A percentile compares a stretch with the other conserved stretches of the same genome.
These are phyloP conservation scores for Phyllopteryx taeniolatus DNA, from an alignment of 2,113 vertebrate species.

Conservation along the genomic window DNA sequence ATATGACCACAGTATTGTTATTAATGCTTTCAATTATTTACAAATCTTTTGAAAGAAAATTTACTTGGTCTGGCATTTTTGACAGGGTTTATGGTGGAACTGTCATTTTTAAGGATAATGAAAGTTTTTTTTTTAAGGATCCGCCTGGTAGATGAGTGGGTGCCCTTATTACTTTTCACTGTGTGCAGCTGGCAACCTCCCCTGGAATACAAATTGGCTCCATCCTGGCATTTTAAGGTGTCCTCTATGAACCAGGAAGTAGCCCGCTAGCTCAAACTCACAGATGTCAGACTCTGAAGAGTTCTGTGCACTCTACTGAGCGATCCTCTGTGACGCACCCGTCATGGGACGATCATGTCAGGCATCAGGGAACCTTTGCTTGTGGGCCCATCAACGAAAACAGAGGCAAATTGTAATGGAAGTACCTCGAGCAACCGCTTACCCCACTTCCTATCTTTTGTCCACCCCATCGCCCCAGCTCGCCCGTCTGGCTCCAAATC, in stretches of 20 bases:
- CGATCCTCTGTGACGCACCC: background rate
- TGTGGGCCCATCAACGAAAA: background rate
- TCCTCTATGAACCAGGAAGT: background rate
- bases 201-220: background rate
- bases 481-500: background rate
- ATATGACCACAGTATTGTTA: no score
- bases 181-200: background rate
- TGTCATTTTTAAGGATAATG: background rate
- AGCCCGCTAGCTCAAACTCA: background rate
- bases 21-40: no score
- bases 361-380: background rate
- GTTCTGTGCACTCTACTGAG: background rate
- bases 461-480: background rate
- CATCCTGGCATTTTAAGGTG: background rate
- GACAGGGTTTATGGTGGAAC: no score
- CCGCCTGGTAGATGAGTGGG: background rate
- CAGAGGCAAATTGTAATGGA: background rate
- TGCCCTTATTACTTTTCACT: background rate
- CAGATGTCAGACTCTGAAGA: background rate
- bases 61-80: background rate
- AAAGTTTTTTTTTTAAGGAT: background rate
- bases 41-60: no score
- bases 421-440: background rate
- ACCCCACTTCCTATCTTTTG: background rate
- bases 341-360: background rate